phyloP scores from a whole-genome alignment of 2,797 vertebrate genomes.

The Petrocephalus sullivani region DNA sequence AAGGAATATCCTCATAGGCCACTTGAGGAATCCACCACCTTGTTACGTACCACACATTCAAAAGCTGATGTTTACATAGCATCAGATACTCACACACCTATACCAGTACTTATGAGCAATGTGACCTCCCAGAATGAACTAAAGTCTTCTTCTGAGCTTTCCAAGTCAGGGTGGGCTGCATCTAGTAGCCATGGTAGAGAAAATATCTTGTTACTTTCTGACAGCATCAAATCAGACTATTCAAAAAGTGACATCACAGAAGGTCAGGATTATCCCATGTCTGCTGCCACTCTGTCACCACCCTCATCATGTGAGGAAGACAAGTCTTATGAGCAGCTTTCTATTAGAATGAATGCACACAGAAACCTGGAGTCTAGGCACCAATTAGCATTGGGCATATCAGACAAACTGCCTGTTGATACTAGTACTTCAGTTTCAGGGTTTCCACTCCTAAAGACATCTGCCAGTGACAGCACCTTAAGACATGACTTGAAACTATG shows the following conservation, averaged over 20 bases:
- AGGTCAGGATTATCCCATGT: conserved; percentile 81
- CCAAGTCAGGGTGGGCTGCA: conserved; percentile 61
- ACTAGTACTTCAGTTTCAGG: conserved; percentile 56
- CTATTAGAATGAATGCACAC: conserved; percentile 15
- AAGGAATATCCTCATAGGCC: conserved; percentile 81
- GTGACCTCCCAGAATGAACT: conserved; percentile 64
- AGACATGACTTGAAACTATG: conserved; percentile 70
- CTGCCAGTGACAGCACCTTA: conserved; percentile 76
- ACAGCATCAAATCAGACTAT: conserved; percentile 62
- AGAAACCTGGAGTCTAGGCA: conserved; percentile 43
- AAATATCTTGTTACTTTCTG: conserved; percentile 63
- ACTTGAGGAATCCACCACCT: conserved; percentile 73
- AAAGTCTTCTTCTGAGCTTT: conserved; percentile 68
- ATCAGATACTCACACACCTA: conserved; percentile 87
- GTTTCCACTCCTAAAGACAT: conserved; percentile 79
- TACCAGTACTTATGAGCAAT: conserved; percentile 81
- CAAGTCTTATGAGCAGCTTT: conserved; percentile 66
- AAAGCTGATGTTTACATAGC: conserved; percentile 87
- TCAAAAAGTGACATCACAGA: conserved; percentile 84
- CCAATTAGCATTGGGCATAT: conserved; percentile 45
- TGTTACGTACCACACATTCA: conserved; percentile 80
- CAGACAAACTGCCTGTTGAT: conserved; percentile 46
- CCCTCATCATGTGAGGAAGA: conserved; percentile 86
- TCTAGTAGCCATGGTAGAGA: conserved; percentile 65
- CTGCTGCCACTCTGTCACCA: conserved; percentile 89